A percentile compares a stretch with the other conserved stretches of the same genome.
Evolutionary conservation across 2,888 invertebrate species (phyloP).

Genomic region (Cryptocheilus praepositus): DNA sequence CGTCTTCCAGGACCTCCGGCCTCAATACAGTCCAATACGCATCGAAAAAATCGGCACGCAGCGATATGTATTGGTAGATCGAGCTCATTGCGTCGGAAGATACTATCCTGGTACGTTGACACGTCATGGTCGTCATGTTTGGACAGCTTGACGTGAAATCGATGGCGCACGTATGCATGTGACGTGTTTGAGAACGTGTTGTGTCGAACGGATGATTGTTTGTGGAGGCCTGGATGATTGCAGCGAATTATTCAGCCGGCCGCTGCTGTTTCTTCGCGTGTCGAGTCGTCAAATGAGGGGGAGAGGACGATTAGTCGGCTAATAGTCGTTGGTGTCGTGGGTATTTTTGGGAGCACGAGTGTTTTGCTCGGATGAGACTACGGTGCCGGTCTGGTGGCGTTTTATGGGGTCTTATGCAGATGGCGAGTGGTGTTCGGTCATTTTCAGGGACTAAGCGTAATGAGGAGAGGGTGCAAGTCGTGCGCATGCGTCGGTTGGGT

Average conservation of each 20-base stretch:
- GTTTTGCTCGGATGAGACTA: too few relatives aligned
- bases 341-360: too few relatives aligned
- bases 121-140: slow-evolving; percentile 60
- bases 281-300: too few relatives aligned
- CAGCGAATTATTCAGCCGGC: too few relatives aligned
- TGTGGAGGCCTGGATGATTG: too few relatives aligned
- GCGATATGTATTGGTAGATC: slow-evolving; percentile 51
- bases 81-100: slow-evolving; percentile 43
- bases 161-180: slow-evolving; percentile 15
- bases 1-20: slow-evolving; percentile 46
- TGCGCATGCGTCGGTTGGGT: slow-evolving; percentile 45
- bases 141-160: slow-evolving; percentile 51
- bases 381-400: background rate
- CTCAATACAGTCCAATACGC: slow-evolving; percentile 21
- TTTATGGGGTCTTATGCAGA: too few relatives aligned
- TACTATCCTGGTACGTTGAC: slow-evolving; percentile 64
- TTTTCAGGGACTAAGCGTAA: background rate
- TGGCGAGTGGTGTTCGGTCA: too few relatives aligned
- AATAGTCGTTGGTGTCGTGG: background rate
- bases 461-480: background rate
- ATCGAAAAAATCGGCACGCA: slow-evolving; percentile 46
- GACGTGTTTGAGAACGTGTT: too few relatives aligned
- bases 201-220: too few relatives aligned
- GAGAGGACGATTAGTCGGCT: too few relatives aligned
- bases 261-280: too few relatives aligned